Evolutionary conservation across 2,888 invertebrate species (phyloP), one percentile per base, ranked within the genome.

Genomic region (Perizoma flavofasciatum): DNA sequence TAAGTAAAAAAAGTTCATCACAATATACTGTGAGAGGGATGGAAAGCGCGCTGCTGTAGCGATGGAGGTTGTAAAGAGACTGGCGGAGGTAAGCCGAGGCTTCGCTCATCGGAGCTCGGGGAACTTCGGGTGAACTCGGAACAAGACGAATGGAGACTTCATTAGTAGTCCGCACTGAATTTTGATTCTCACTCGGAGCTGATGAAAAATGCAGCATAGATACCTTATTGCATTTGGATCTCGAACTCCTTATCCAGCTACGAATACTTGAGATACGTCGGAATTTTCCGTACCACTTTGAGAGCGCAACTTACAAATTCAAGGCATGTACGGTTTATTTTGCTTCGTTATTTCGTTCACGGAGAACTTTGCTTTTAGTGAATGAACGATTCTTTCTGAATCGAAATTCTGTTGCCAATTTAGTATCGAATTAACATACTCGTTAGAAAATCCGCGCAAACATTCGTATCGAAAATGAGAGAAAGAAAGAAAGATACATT

Each of bases 1-100:
- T 59, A 55, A 54, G 70, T 39, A 74, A 82, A 82, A 85, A 88
- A 89, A 88, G 86, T 88, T 87, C 75, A 74, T 74, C 82, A 86
- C 83, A 85, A 83, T 81, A 82, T 53, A 49, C 46, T 44, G 79
- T 64, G 68, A 71, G 70, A 61, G 67, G 68, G 69, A 63, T 59
- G 66, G 69, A 49, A 75, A 79, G 74, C 77, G 74, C 76, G 75
- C 77, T 72, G 70, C 78, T 72, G 69, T 61, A 59, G 65, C 65
- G 70, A 67, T 77, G 76, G 70, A 65, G 80, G 79, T 70, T 78
- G 72, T 71, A 63, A 65, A 71, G 74, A 79, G 81, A 89, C 89
- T 89, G 82, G 68, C 65, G 35, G 50, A 33, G 46, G 32, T 59
- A 41, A 40, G 43, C 41, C 61, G 73, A 73, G 68, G 62, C 56